A percentile compares a stretch with the other conserved stretches of the same genome.
phyloP scores from a whole-genome alignment of 2,113 vertebrate genomes.

The Struthio camelus region DNA sequence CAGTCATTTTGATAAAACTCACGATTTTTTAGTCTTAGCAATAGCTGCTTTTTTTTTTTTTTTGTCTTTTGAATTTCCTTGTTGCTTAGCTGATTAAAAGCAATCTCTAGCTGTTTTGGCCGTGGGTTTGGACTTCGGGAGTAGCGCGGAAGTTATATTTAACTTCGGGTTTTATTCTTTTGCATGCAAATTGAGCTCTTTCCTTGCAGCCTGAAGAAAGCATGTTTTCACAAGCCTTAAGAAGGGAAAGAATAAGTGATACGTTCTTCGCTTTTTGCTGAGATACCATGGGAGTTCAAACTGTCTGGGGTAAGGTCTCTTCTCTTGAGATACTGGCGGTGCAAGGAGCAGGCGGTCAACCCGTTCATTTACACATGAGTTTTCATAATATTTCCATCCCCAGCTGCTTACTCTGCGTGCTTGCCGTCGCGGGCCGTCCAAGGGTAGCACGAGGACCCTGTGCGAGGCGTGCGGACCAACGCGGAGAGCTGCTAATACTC shows the following conservation, averaged over 20 bases:
- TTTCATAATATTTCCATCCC: accelerated
- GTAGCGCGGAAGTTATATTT: accelerated
- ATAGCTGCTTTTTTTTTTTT: background rate
- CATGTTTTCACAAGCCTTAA: background rate
- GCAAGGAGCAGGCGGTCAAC: background rate
- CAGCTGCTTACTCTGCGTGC: background rate
- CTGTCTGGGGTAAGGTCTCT: background rate
- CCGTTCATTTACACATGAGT: background rate
- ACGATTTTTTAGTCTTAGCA: background rate
- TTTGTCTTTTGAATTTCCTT: background rate
- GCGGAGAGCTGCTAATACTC: background rate
- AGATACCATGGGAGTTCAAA: background rate
- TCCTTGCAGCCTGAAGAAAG: background rate
- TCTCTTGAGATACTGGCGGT: background rate
- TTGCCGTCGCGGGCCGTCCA: background rate
- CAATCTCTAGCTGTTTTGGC: background rate
- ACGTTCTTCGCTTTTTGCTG: background rate
- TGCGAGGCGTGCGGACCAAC: background rate
- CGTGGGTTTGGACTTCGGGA: background rate
- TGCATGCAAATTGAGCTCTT: background rate
- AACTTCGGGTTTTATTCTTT: background rate
- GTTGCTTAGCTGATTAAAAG: background rate
- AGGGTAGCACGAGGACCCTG: background rate
- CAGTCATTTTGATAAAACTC: background rate
- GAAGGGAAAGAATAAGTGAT: background rate